Percentiles rank a stretch among this genome's conserved stretches.
Evolutionary conservation across 1,140 invertebrate genomes (phyloP).

Genomic region (Rhynchophorus ferrugineus): DNA sequence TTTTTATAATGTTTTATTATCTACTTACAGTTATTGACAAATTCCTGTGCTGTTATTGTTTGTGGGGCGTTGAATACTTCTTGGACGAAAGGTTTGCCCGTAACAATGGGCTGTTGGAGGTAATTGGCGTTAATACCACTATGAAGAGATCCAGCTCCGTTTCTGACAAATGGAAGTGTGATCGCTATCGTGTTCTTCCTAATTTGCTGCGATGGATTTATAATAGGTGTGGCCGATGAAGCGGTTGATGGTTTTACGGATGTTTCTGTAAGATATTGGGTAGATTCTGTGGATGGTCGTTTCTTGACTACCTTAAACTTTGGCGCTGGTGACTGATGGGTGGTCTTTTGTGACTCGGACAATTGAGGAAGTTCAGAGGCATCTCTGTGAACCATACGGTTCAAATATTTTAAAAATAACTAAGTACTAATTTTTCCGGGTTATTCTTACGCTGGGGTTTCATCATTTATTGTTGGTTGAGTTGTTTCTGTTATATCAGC

Average conservation of each 20-base stretch:
- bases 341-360: slow-evolving; percentile 8
- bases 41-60: slow-evolving; percentile 8
- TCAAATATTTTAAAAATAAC: background rate
- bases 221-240: slow-evolving; percentile 1
- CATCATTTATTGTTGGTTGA: too few species aligned
- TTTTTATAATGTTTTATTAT: background rate
- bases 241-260: slow-evolving; percentile 4
- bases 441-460: too few species aligned
- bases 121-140: background rate
- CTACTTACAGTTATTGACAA: slow-evolving; percentile 12
- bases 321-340: slow-evolving; percentile 34
- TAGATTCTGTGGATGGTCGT: too few species aligned
- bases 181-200: slow-evolving; percentile 13
- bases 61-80: slow-evolving; percentile 2
- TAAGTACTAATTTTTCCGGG: background rate
- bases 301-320: background rate
- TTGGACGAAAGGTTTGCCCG: background rate
- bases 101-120: background rate
- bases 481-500: slow-evolving; percentile 28
- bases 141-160: background rate
- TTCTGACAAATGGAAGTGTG: slow-evolving; percentile 6
- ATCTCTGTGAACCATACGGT: background rate
- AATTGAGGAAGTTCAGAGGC: background rate
- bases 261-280: too few species aligned
- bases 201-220: background rate